Conservation (phyloP, 2,113 vertebrate species). For the Myiopsitta monachus region DNA sequence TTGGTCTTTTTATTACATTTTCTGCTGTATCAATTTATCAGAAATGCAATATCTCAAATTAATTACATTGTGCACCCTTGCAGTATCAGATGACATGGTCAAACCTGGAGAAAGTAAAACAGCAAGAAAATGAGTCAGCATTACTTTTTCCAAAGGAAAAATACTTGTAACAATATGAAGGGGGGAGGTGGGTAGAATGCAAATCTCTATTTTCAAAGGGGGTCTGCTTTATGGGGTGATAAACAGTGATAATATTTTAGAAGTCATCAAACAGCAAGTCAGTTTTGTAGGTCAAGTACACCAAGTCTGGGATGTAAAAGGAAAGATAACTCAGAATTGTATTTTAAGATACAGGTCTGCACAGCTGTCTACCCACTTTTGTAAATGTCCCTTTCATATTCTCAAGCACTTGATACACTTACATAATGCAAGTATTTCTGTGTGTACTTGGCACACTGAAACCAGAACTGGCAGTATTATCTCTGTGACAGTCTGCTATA, state of each 20-base stretch:
- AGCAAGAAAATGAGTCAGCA: not conserved
- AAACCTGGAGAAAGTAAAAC: not conserved
- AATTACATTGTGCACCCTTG: not conserved
- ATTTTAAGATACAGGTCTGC: not conserved
- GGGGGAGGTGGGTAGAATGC: not conserved
- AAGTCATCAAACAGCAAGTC: not conserved
- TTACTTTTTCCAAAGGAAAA: not conserved
- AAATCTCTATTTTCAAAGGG: not conserved
- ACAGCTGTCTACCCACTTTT: not conserved
- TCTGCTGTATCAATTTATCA: not conserved
- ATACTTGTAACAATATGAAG: not conserved
- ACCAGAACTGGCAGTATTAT: conserved; percentile 11
- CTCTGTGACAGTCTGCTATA: conserved; percentile 8
- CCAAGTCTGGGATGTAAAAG: not conserved
- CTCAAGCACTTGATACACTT: not conserved
- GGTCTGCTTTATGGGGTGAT: not conserved
- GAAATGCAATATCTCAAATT: not conserved
- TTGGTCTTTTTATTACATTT: not conserved
- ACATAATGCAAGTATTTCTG: conserved; percentile 12
- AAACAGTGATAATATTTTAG: not conserved
- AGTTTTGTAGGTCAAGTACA: not conserved
- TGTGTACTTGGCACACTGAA: not conserved
- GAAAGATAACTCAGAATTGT: not conserved
- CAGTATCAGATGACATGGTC: not conserved
- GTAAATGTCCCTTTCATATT: not conserved